These are phyloP conservation scores for Sipha maydis DNA, from an alignment of 2,888 invertebrate genomes.

Conservation along the genomic window DNA sequence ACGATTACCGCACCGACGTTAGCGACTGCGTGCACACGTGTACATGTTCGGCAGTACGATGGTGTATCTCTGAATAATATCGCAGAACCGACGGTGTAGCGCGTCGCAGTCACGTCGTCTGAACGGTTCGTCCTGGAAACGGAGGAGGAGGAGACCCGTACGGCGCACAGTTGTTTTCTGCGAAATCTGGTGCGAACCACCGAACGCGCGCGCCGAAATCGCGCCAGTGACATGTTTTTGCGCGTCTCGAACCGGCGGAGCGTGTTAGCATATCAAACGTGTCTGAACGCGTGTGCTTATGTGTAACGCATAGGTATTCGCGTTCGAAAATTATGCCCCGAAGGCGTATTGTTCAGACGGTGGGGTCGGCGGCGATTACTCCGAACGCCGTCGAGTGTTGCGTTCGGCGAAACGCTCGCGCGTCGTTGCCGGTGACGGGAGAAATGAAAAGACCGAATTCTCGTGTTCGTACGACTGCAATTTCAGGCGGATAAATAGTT, in stretches of 20 bases:
- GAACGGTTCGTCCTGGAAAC: too few relatives aligned
- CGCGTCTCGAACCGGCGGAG: not conserved
- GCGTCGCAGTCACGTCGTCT: too few relatives aligned
- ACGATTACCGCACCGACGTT: too few relatives aligned
- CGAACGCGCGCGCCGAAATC: too few relatives aligned
- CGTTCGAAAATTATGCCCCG: not conserved
- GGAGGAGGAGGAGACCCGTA: too few relatives aligned
- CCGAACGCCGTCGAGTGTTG: constrained; percentile 3
- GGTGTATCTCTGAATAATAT: too few relatives aligned
- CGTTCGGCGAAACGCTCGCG: not conserved
- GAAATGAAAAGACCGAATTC: not conserved
- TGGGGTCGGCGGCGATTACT: not conserved
- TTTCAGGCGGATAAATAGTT: too few relatives aligned
- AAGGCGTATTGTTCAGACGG: not conserved
- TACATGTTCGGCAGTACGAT: too few relatives aligned
- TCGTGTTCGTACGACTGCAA: not conserved
- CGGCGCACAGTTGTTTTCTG: too few relatives aligned
- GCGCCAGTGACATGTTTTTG: not conserved
- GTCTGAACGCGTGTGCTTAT: not conserved
- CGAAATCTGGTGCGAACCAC: too few relatives aligned
- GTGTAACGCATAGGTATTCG: not conserved
- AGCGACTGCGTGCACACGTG: too few relatives aligned
- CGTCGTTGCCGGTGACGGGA: not conserved
- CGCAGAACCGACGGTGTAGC: too few relatives aligned
- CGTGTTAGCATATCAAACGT: not conserved